phyloP scores from a whole-genome alignment of 2,888 invertebrate species.

The Empis livida region DNA sequence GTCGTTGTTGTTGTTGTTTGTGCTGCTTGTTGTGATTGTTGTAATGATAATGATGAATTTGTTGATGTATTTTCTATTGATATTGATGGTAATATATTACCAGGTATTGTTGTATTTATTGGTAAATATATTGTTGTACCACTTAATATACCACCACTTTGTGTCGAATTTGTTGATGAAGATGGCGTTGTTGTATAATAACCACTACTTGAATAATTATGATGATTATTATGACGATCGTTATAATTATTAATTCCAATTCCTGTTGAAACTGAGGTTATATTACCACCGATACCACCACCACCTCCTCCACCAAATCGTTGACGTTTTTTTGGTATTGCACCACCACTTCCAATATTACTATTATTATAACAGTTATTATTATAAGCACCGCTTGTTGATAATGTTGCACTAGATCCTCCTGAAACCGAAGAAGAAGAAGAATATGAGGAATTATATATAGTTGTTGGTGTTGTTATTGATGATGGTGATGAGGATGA shows the following conservation, averaged over 20 bases:
- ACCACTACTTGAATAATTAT: constrained; percentile 9
- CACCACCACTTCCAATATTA: constrained; percentile 6
- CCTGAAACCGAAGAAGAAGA: not conserved
- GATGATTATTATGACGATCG: not conserved
- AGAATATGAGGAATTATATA: not conserved
- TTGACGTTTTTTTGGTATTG: constrained; percentile 15
- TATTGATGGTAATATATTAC: too few species aligned
- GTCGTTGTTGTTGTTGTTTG: constrained; percentile 20
- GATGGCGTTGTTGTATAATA: constrained; percentile 9
- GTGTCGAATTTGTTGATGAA: not conserved
- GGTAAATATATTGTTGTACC: constrained; percentile 9
- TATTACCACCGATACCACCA: not conserved
- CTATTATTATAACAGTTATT: not conserved
- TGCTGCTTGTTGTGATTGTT: constrained; percentile 11
- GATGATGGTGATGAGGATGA: not conserved
- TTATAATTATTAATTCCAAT: constrained; percentile 3
- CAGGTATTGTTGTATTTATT: constrained; percentile 5
- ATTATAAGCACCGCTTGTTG: not conserved
- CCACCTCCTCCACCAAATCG: constrained; percentile 9
- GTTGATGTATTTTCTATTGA: too few species aligned
- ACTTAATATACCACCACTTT: not conserved
- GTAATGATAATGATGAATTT: not conserved
- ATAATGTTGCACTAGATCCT: not conserved
- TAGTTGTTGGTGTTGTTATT: not conserved
- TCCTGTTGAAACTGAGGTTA: constrained; percentile 16